Evolutionary conservation across 1,140 invertebrate genomes (phyloP), one percentile per base, ranked within the genome.

Genomic region (Leptonema lineaticorne): DNA sequence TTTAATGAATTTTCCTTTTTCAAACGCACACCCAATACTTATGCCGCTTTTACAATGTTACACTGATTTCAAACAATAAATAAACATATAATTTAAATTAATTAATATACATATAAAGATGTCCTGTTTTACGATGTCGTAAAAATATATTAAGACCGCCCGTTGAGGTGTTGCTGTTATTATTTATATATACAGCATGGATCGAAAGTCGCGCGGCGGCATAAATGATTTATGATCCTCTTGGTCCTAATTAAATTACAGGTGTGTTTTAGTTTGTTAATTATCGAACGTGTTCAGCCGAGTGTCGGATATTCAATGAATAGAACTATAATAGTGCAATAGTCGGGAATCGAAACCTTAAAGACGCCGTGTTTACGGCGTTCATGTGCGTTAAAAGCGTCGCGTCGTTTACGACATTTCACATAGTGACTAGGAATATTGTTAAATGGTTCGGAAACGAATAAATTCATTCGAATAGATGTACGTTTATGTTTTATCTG

Each of bases 381-480:
- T 9, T 26, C 27, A 11, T 22, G 26, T 29, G 26, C 22, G 50
- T 24, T 27, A 18, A 16, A 11, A 28, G 26, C 57, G 28, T 24
- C 26, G 6, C 33, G 4, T 14, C 16, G 5, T 28, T 16, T n/a
- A 1, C 28, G 16, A 33, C 57, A 22, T 30, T 18, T 14, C 56
- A 20, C 33, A 27, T 7, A n/a, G n/a, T n/a, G n/a, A n/a, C n/a
- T n/a, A 29, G 56, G 67, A 71, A 71, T 71, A 71, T 68, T 71
- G 70, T 66, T 71, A 66, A 71, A 71, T 69, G 70, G 67, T 60
- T 71, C 67, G 67, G 70, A 71, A 71, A 63, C 29, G 70, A 67
- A 71, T 71, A 71, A 71, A 71, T 71, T 71, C 69, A 71, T 68
- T 70, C 63, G 62, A 63, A 56, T 67, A 63, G 70, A n/a, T n/a